phyloP scores from a whole-genome alignment of 2,888 invertebrate genomes.

The Rutpela maculata region DNA sequence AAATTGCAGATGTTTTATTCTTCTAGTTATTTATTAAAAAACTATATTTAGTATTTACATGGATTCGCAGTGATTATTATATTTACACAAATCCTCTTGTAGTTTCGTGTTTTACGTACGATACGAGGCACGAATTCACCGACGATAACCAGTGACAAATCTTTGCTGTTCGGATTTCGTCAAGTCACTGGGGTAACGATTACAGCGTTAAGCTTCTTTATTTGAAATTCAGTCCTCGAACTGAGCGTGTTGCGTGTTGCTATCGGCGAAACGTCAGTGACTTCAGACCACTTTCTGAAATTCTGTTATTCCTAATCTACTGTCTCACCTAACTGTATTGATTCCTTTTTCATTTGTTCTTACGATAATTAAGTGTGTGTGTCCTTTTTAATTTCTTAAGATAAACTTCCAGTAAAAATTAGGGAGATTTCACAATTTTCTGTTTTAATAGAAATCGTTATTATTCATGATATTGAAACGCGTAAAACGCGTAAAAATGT shows the following conservation, averaged over 20 bases:
- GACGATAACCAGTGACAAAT: background rate
- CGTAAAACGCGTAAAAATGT: too few species aligned
- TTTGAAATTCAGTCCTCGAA: conserved; percentile 2
- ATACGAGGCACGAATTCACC: background rate
- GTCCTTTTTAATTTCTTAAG: too few species aligned
- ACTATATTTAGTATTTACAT: too few species aligned
- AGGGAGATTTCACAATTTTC: too few species aligned
- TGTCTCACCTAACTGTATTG: background rate
- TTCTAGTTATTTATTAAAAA: too few species aligned
- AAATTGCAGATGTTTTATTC: too few species aligned
- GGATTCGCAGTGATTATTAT: too few species aligned
- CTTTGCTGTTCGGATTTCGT: background rate
- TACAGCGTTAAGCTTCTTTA: conserved; percentile 6
- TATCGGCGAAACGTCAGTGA: background rate
- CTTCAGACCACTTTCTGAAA: background rate
- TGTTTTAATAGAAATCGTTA: too few species aligned
- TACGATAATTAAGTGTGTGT: background rate
- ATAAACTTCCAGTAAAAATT: too few species aligned
- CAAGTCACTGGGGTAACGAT: conserved; percentile 2
- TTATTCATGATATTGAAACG: too few species aligned
- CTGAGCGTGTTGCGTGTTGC: background rate
- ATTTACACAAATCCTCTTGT: too few species aligned
- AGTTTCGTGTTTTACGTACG: background rate
- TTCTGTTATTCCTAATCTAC: background rate
- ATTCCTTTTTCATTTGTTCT: background rate